Evolutionary conservation across 2,797 vertebrate species (phyloP).

Genomic region (Columba guinea): DNA sequence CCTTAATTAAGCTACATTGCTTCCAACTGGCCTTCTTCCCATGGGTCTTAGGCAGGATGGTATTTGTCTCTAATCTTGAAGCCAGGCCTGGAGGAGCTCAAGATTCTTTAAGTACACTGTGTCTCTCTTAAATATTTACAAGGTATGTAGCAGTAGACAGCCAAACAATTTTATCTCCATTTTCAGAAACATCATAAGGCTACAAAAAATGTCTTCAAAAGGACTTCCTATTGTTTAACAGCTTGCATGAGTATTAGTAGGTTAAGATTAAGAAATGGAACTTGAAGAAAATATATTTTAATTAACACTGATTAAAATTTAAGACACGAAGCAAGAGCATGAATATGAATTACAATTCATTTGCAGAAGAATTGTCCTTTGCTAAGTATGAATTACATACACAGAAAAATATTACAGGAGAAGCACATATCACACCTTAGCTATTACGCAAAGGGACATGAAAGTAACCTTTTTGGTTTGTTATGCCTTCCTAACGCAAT

Average conservation of each 20-base stretch:
- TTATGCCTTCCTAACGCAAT: constrained; percentile 58
- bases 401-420: constrained; percentile 15
- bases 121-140: neutral
- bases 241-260: neutral
- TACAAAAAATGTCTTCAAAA: neutral
- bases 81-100: neutral
- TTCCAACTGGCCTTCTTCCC: neutral
- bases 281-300: constrained; percentile 36
- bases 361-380: neutral
- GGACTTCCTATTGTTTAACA: neutral
- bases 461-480: constrained; percentile 34
- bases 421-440: constrained; percentile 19
- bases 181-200: neutral
- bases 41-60: neutral
- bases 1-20: neutral
- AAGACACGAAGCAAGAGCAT: neutral
- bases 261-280: constrained; percentile 32
- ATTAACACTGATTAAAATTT: constrained; percentile 63
- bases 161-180: neutral
- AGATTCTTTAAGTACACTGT: neutral
- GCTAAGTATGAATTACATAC: neutral
- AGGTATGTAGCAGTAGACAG: neutral
- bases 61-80: neutral
- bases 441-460: constrained; percentile 1
- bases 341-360: constrained; percentile 38